Base-by-base conservation (phyloP, 2,113 vertebrate species). In the Paralichthys olivaceus region DNA sequence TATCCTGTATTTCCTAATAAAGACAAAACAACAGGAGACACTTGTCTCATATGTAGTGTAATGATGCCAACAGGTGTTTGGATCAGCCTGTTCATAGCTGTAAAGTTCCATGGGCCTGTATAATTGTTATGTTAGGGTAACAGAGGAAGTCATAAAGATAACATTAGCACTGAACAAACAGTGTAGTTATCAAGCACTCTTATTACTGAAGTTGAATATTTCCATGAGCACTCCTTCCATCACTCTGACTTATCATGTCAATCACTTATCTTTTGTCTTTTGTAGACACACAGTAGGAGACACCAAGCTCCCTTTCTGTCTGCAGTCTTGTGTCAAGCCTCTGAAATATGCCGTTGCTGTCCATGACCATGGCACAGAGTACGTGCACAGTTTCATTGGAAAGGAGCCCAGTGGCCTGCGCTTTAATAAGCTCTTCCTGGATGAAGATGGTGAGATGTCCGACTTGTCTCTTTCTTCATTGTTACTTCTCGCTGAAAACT, bases 371-470 rank as follows among this genome's bases (percentile, higher is more conserved):
- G 91, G 97, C 92, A 99, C 96, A 0, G 97, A 99, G 32, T 97
- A 96, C 0, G 97, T 99, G 72, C 98, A 99, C 93, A 95, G 95
- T 79, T 98, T 98, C 32, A 98, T 99, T 28, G 98, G 97, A 19
- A 99, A 99, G 94, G 98, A 99, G 87, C 98, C 98, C 26, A 99
- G 98, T 81, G 98, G 98, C 74, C 90, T 99, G 79, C 95, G 97
- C 81, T 99, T 99, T 90, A 99, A 99, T 92, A 99, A 99, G 81
- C 92, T 99, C 68, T 99, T 98, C 92, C 95, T 99, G 82, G 91
- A 97, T 83, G 98, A 99, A 88, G 97, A 99, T 26, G 97, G 97
- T 99, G 95, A 95, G 96, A n/a, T 1, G 97, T 99, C 95, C 95
- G 96, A 49, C 19, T 49, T 49, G 20, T 7, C 19, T 7, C 17